Percentiles rank a stretch among this genome's conserved stretches.
phyloP scores from a whole-genome alignment of 2,113 vertebrate species.

The Leiothrix lutea region DNA sequence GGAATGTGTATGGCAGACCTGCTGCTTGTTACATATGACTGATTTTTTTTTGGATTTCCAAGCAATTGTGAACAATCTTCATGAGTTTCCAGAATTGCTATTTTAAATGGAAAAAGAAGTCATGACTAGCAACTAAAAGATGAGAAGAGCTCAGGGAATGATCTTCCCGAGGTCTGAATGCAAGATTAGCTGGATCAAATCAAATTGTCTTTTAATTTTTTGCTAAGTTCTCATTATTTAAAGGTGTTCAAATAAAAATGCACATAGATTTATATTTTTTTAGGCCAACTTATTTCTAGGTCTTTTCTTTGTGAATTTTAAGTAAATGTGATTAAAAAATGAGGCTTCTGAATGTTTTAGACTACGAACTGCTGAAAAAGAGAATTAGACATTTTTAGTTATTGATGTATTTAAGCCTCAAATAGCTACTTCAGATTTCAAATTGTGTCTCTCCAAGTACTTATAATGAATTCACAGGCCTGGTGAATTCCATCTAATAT shows the following conservation, averaged over 20 bases:
- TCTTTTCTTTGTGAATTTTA: not conserved
- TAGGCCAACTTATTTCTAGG: not conserved
- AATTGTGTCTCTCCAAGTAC: not conserved
- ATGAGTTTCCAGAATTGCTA: not conserved
- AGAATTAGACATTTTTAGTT: not conserved
- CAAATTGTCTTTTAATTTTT: not conserved
- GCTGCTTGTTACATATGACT: fast-evolving
- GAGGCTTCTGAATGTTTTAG: not conserved
- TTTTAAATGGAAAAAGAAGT: not conserved
- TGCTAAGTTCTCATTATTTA: not conserved
- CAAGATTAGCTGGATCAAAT: not conserved
- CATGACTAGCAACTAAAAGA: not conserved
- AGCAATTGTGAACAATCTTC: not conserved
- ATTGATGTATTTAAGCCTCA: not conserved
- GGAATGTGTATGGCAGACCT: not conserved
- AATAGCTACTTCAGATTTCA: not conserved
- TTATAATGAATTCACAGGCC: not conserved
- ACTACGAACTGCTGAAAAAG: not conserved
- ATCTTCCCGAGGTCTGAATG: not conserved
- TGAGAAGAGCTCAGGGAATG: not conserved
- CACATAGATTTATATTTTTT: not conserved
- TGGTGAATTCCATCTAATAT: not conserved
- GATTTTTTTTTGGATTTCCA: not conserved
- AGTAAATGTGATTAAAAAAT: not conserved
- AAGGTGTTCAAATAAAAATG: not conserved